These are phyloP conservation scores for Siphamia tubifer DNA, from an alignment of 2,113 vertebrate genomes.

Conservation along the genomic window DNA sequence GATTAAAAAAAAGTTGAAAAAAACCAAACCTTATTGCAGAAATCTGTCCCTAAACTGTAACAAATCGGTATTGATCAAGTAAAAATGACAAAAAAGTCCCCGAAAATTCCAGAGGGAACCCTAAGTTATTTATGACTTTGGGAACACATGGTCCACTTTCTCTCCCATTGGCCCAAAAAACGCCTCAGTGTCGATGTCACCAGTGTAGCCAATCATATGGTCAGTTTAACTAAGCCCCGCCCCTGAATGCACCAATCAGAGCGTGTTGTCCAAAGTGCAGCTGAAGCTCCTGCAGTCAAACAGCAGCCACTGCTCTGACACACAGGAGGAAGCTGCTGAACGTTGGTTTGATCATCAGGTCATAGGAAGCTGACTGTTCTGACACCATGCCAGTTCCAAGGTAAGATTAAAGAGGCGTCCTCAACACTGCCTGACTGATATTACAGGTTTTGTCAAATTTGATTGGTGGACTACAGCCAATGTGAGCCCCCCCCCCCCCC, in stretches of 20 bases:
- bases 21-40: too few relatives aligned
- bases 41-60: too few relatives aligned
- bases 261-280: slow-evolving; percentile 10
- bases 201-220: slow-evolving; percentile 50
- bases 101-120: too few relatives aligned
- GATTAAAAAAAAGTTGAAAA: too few relatives aligned
- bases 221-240: slow-evolving; percentile 6
- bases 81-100: too few relatives aligned
- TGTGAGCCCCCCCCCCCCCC: too few relatives aligned
- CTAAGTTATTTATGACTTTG: too few relatives aligned
- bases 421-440: too few relatives aligned
- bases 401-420: slow-evolving; percentile 67
- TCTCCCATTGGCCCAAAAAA: slow-evolving; percentile 20
- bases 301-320: slow-evolving; percentile 66
- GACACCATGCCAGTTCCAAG: slow-evolving; percentile 74
- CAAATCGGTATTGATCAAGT: too few relatives aligned
- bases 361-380: slow-evolving; percentile 4
- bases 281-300: slow-evolving; percentile 51
- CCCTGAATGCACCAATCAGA: slow-evolving; percentile 42
- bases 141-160: background rate
- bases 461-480: too few relatives aligned
- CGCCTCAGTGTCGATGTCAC: slow-evolving; percentile 23
- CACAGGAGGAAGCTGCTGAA: slow-evolving; percentile 15
- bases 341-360: slow-evolving; percentile 28
- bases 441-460: too few relatives aligned